These are phyloP conservation scores for Andinoacara biseriatus DNA, from an alignment of 2,113 vertebrate species.

Conservation along the genomic window DNA sequence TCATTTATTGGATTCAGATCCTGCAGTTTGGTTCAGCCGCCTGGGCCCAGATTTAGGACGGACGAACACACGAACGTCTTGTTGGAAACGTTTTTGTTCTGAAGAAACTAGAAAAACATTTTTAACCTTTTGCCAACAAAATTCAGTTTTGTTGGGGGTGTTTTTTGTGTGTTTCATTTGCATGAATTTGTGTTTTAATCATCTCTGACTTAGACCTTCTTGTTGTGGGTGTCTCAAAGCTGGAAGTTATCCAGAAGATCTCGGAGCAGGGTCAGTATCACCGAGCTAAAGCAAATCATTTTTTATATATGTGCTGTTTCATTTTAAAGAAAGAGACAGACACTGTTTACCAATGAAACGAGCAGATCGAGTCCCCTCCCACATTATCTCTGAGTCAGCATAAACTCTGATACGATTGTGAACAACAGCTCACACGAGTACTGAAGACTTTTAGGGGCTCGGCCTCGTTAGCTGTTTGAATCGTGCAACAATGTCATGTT, in stretches of 20 bases:
- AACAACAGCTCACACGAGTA: fast-evolving
- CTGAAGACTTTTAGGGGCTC: too few relatives aligned
- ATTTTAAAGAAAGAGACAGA: background rate
- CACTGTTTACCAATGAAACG: too few relatives aligned
- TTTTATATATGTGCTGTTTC: background rate
- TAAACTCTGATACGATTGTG: fast-evolving
- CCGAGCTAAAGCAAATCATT: background rate
- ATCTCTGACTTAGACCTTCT: background rate
- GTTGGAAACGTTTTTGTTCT: background rate
- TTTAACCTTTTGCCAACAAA: background rate
- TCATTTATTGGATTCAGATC: background rate
- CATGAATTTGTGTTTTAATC: background rate
- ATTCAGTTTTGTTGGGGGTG: fast-evolving
- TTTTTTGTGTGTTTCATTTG: background rate
- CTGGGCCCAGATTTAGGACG: background rate
- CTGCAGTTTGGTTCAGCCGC: fast-evolving
- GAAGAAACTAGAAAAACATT: background rate
- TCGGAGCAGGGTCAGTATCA: background rate
- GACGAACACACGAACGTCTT: background rate
- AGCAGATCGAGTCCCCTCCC: too few relatives aligned
- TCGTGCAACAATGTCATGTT: background rate
- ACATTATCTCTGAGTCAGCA: too few relatives aligned
- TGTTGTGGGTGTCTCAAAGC: background rate
- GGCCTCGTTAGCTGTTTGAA: background rate
- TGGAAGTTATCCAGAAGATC: background rate